Evolutionary conservation across 2,888 invertebrate species (phyloP).

Genomic region (Unio pictorum): DNA sequence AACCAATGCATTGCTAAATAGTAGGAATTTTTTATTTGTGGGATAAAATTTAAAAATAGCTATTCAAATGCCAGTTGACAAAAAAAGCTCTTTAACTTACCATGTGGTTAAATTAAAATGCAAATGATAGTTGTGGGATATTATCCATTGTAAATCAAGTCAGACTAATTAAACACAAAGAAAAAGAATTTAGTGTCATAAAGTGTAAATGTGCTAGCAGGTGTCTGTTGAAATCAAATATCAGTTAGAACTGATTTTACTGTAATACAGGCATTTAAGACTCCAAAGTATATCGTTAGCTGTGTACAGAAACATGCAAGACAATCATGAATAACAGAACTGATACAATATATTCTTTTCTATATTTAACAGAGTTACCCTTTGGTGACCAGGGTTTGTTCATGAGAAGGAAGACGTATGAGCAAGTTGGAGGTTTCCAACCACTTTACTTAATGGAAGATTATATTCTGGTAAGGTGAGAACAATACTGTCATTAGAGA

Average conservation of each 20-base stretch:
- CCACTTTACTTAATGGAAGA: slow-evolving; percentile 47
- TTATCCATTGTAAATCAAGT: no score
- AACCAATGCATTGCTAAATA: no score
- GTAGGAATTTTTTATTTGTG: no score
- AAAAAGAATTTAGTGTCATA: no score
- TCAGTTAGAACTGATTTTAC: background rate
- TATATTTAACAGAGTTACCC: slow-evolving; percentile 37
- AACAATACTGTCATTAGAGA: no score
- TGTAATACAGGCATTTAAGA: background rate
- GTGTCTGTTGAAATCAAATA: background rate
- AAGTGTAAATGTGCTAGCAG: background rate
- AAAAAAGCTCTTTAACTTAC: no score
- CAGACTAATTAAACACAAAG: no score
- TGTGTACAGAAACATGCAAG: background rate
- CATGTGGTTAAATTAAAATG: no score
- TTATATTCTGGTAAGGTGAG: slow-evolving; percentile 35
- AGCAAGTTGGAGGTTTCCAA: slow-evolving; percentile 44
- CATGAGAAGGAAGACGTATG: slow-evolving; percentile 36
- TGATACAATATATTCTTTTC: background rate
- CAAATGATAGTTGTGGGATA: no score
- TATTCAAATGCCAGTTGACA: no score
- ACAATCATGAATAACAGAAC: background rate
- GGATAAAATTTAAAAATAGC: no score
- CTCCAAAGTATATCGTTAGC: slow-evolving; percentile 1
- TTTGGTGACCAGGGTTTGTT: slow-evolving; percentile 54